Base-by-base conservation (phyloP, 2,888 invertebrate species). In the Leptogaster cylindrica region DNA sequence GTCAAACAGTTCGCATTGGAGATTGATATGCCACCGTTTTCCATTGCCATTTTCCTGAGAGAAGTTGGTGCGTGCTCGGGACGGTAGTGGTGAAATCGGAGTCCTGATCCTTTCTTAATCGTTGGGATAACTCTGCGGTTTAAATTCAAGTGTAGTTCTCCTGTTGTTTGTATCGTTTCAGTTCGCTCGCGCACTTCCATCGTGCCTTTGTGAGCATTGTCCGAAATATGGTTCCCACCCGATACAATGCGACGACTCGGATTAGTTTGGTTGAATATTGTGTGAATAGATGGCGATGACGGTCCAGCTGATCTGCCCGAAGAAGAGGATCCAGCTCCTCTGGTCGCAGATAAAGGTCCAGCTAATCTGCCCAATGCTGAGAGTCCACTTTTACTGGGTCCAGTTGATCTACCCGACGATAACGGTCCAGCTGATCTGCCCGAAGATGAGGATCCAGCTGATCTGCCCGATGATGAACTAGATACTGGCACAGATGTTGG, bases 111-210 rank as follows among this genome's bases (percentile, higher is more conserved):
- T n/a, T 12, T 41, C 7, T 25, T 28, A 8, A n/a, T 51, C 3
- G 10, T n/a, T 0, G 39, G 25, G 5, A 39, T 2, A 27, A 16
- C 41, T 12, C 41, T 16, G 2, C 41, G 14, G 16, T 23, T 25
- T 28, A 61, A 6, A 61, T 61, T 61, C 4, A 44, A 44, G 10
- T 61, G 61, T 3, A 61, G 6, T 44, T 16, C 20, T 4, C 28
- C 44, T 3, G 1, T 27, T 7, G 44, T 10, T 1, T 20, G n/a
- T 10, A 61, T 28, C 6, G 6, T 28, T 18, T 44, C 27, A 1
- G 23, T 18, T 5, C 18, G 3, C n/a, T 61, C 61, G 0, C 16
- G 55, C 5, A 55, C 10, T 10, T n/a, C 18, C 18, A 55, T n/a
- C 28, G 28, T 6, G 5, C 4, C 7, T 27, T 10, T 23, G 25